phyloP scores from a whole-genome alignment of 2,797 vertebrate species.

The Dromococcyx pavoninus region DNA sequence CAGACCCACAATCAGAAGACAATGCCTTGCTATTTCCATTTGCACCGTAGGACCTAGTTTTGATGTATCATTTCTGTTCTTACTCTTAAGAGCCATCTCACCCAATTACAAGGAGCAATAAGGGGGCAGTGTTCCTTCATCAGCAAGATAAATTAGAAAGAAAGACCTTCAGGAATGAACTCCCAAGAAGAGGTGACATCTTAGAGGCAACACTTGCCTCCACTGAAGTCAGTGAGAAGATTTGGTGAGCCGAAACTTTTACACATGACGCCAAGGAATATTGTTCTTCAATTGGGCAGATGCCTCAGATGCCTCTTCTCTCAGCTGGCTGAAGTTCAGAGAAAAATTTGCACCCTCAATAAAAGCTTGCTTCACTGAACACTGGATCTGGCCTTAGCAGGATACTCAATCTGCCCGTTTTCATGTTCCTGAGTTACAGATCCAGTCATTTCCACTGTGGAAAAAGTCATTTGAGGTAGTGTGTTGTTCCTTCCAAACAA shows the following conservation, averaged over 20 bases:
- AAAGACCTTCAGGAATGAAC: background rate
- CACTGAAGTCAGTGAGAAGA: background rate
- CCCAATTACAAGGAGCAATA: background rate
- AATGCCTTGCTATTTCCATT: background rate
- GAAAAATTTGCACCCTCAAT: conserved; percentile 33
- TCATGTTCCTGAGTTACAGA: background rate
- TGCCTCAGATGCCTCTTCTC: background rate
- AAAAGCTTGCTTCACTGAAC: background rate
- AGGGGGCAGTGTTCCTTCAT: background rate
- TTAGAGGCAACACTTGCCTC: background rate
- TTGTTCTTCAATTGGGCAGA: rapidly evolving
- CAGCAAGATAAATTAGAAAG: background rate
- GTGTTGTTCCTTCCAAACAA: conserved; percentile 34
- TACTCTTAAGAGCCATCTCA: background rate
- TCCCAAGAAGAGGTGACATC: background rate
- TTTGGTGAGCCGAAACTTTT: background rate
- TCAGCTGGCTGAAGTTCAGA: conserved; percentile 22
- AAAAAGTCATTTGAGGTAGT: conserved; percentile 57
- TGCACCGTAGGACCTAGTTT: background rate
- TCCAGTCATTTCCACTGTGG: conserved; percentile 43
- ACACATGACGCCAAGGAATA: background rate
- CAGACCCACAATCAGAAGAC: background rate
- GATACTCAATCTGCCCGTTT: conserved; percentile 29
- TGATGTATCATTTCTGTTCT: background rate
- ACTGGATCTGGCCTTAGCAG: background rate